Evolutionary conservation across 1,140 invertebrate genomes (phyloP).

Genomic region (Drosophila miranda): DNA sequence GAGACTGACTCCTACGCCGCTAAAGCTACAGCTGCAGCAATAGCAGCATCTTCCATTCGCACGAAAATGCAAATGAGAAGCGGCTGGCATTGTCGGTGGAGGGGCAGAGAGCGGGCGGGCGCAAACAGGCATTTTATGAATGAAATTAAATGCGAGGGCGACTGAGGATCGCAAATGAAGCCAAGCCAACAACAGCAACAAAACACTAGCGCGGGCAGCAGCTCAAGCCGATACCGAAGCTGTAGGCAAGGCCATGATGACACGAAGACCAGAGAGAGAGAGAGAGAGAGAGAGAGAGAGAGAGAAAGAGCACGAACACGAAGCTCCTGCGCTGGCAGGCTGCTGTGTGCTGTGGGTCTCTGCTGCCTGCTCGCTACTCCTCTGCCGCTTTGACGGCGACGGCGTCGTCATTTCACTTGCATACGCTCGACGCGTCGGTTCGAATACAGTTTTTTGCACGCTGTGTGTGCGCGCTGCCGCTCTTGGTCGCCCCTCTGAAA

Average conservation of each 20-base stretch:
- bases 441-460: conserved; percentile 49
- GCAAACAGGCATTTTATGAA: conserved; percentile 65
- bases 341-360: not conserved
- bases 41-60: not conserved
- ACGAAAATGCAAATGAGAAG: conserved; percentile 41
- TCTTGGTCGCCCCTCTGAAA: too few species aligned
- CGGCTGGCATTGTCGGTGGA: conserved; percentile 2
- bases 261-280: conserved; percentile 3
- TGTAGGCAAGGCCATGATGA: conserved; percentile 7
- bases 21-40: not conserved
- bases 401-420: conserved; percentile 66
- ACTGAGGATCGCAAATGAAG: conserved; percentile 7
- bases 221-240: conserved; percentile 5
- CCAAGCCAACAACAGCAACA: conserved; percentile 19
- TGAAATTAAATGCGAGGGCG: conserved; percentile 66
- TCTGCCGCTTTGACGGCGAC: conserved; percentile 2
- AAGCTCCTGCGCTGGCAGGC: conserved; percentile 20
- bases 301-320: conserved; percentile 4
- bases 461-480: not conserved
- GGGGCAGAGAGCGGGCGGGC: not conserved
- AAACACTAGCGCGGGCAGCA: not conserved
- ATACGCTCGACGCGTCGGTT: conserved; percentile 75
- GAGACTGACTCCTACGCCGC: too few species aligned
- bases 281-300: not conserved
- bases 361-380: conserved; percentile 12